Percentiles rank a stretch among this genome's conserved stretches.
Conservation (phyloP, 2,113 vertebrate species). For the Serinus canaria region DNA sequence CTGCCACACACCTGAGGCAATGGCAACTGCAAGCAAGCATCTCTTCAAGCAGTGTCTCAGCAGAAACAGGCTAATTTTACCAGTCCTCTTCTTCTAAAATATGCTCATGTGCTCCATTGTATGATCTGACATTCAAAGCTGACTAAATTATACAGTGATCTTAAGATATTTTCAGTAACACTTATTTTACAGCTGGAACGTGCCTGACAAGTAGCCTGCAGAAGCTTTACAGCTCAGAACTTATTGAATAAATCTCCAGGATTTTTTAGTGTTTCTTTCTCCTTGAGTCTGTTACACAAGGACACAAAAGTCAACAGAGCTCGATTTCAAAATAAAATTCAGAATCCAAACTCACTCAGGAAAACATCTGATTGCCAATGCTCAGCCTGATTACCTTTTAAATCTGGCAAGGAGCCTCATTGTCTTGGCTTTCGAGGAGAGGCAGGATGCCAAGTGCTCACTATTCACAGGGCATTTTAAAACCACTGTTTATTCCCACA, state of each 20-base stretch:
- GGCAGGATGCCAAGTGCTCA: not conserved
- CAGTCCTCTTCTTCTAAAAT: not conserved
- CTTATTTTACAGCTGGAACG: not conserved
- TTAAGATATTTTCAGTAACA: not conserved
- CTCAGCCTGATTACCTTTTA: not conserved
- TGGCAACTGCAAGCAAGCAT: not conserved
- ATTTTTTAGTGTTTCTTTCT: not conserved
- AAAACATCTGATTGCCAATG: not conserved
- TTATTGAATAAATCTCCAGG: not conserved
- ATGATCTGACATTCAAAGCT: conserved; percentile 3
- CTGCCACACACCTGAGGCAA: not conserved
- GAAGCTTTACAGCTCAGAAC: not conserved
- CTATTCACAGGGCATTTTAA: not conserved
- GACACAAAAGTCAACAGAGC: not conserved
- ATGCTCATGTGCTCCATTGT: not conserved
- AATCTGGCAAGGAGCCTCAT: not conserved
- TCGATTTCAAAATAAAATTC: not conserved
- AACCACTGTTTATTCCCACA: not conserved
- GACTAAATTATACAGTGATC: not conserved
- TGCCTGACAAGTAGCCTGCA: not conserved
- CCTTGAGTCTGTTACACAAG: no score
- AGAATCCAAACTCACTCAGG: not conserved
- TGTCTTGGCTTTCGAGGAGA: not conserved
- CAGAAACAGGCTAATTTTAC: not conserved
- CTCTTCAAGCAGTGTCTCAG: not conserved